Conservation (phyloP, 2,888 invertebrate genomes). For the Argyra leucocephala region DNA sequence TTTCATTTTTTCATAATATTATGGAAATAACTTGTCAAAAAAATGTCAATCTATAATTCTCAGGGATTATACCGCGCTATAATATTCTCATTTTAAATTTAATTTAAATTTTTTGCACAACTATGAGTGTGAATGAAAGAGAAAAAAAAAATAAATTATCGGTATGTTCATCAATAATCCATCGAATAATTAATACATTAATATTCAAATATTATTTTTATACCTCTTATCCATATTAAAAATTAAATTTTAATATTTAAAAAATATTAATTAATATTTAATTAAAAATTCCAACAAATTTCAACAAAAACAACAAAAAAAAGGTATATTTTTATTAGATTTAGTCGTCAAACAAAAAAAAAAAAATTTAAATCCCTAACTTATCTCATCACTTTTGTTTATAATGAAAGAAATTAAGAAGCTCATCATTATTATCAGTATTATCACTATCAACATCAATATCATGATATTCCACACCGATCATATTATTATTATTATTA, state of each 20-base stretch:
- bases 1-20: too few relatives aligned
- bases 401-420: not conserved
- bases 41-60: not conserved
- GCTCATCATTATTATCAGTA: not conserved
- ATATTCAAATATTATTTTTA: too few relatives aligned
- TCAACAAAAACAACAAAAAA: not conserved
- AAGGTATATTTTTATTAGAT: not conserved
- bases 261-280: constrained; percentile 2
- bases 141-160: too few relatives aligned
- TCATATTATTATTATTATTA: too few relatives aligned
- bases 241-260: not conserved
- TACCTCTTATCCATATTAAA: too few relatives aligned
- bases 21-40: not conserved
- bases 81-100: not conserved
- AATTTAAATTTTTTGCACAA: not conserved
- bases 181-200: too few relatives aligned
- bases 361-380: not conserved
- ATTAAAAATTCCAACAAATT: not conserved
- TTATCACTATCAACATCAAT: too few relatives aligned
- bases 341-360: not conserved
- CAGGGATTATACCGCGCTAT: not conserved
- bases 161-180: too few relatives aligned
- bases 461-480: too few relatives aligned
- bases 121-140: too few relatives aligned
- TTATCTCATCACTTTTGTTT: not conserved